Conservation (phyloP, 2,888 invertebrate genomes). For the Uloborus plumipes region DNA sequence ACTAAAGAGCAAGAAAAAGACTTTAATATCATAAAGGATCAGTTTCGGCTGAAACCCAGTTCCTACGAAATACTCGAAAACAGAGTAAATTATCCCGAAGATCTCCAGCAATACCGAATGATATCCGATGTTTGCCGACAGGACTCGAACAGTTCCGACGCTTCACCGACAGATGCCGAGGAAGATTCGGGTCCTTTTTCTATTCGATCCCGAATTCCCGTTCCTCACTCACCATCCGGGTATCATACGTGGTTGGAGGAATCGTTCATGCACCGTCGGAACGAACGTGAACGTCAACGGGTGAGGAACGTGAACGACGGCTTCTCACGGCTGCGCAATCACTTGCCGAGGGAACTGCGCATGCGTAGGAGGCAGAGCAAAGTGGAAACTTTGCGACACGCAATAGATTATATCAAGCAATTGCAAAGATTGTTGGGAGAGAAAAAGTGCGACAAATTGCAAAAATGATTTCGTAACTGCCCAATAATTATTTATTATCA, state of each 20-base stretch:
- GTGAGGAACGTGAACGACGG: slow-evolving; percentile 72
- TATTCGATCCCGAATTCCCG: slow-evolving; percentile 41
- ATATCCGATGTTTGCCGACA: no score
- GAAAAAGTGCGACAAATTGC: slow-evolving; percentile 1
- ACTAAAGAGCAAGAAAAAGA: no score
- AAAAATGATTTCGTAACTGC: not conserved
- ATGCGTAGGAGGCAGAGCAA: slow-evolving; percentile 70
- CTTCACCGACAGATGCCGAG: not conserved
- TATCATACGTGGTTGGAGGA: slow-evolving; percentile 54
- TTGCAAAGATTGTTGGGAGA: slow-evolving; percentile 41
- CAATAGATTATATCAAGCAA: slow-evolving; percentile 68
- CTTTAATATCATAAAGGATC: no score
- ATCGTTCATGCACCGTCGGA: slow-evolving; percentile 68
- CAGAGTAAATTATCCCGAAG: no score
- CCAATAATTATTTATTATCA: not conserved
- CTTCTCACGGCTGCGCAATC: slow-evolving; percentile 70
- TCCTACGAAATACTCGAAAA: no score
- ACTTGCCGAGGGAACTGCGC: slow-evolving; percentile 68
- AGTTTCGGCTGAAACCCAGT: no score
- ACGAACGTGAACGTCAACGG: slow-evolving; percentile 71
- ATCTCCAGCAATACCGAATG: no score
- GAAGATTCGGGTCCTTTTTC: slow-evolving; percentile 34
- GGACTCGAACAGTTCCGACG: not conserved
- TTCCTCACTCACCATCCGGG: slow-evolving; percentile 22
- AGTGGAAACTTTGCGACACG: slow-evolving; percentile 71